Conservation (phyloP, 2,113 vertebrate genomes). For the Channa maculata region DNA sequence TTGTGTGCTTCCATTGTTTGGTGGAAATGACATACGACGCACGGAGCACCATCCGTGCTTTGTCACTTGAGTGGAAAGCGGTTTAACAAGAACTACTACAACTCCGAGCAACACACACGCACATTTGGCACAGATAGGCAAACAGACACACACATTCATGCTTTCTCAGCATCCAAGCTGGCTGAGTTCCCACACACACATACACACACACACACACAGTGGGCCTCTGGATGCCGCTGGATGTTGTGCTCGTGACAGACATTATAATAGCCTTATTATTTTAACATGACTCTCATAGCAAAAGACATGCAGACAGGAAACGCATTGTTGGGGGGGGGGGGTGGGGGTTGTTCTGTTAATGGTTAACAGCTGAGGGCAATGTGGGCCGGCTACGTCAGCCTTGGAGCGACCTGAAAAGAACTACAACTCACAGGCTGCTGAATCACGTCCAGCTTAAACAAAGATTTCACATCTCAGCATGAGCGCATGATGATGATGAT, state of each 20-base stretch:
- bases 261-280: constrained; percentile 56
- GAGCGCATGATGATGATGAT: constrained; percentile 30
- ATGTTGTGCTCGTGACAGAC: constrained; percentile 39
- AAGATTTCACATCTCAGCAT: constrained; percentile 19
- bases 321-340: constrained; percentile 39
- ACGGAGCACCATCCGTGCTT: too few species aligned
- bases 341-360: constrained; percentile 59
- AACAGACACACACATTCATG: constrained; percentile 27
- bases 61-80: neutral
- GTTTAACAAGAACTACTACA: constrained; percentile 12
- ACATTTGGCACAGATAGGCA: neutral
- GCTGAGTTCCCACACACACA: constrained; percentile 9
- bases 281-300: constrained; percentile 29
- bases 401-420: constrained; percentile 33
- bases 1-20: too few species aligned
- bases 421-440: constrained; percentile 44
- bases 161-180: constrained; percentile 22
- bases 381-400: constrained; percentile 49
- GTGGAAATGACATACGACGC: too few species aligned
- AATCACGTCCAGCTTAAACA: constrained; percentile 58
- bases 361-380: constrained; percentile 62
- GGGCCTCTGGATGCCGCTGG: constrained; percentile 5
- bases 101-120: neutral
- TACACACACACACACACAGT: constrained; percentile 7
- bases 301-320: constrained; percentile 56